Base-by-base conservation (phyloP, 1,140 invertebrate genomes). In the Brachionus sp. region DNA sequence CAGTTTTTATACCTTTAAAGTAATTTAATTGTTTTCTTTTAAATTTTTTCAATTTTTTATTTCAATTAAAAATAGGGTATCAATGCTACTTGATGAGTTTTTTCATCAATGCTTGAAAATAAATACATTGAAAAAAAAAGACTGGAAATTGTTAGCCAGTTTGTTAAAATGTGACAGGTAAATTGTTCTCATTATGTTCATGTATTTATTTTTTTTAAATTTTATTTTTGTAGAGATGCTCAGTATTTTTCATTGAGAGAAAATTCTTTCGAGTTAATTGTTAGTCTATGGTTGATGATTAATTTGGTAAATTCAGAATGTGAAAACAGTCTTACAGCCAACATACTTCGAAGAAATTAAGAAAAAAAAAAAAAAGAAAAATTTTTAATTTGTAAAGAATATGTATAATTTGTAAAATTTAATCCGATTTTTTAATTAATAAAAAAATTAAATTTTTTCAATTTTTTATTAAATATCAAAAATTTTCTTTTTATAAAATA, bases 141-240 rank as follows among this genome's bases (percentile, higher is more conserved):
- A 77, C 25, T 57, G 42, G 75, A 46, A 16, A 46, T 57, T 77
- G 23, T 46, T 77, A 9, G 42, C 75, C 19, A 35, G n/a, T 50
- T 57, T 77, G 50, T 9, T 77, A 25, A 77, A 77, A 77, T 77
- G 75, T 77, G 75, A 77, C 70, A 75, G 33, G 70, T 75, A 75
- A 46, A 35, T 50, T 13, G n/a, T 46, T 75, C 16, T 7, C 37
- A 35, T 10, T 39, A n/a, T n/a, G n/a, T n/a, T 39, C 23, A 3
- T 13, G n/a, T 33, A 23, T 75, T 12, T 13, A 66, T 33, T 39
- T 46, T 39, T 39, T 2, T 12, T 25, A 19, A 75, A 39, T 42
- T 7, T 3, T 10, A 16, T 39, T 46, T 39, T 75, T 42, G 1
- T 37, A 77, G 75, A 25, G 42, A 77, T 44, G 5, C 13, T 77